Base-by-base conservation (phyloP, 2,888 invertebrate species). In the Drosophila demipolita region DNA sequence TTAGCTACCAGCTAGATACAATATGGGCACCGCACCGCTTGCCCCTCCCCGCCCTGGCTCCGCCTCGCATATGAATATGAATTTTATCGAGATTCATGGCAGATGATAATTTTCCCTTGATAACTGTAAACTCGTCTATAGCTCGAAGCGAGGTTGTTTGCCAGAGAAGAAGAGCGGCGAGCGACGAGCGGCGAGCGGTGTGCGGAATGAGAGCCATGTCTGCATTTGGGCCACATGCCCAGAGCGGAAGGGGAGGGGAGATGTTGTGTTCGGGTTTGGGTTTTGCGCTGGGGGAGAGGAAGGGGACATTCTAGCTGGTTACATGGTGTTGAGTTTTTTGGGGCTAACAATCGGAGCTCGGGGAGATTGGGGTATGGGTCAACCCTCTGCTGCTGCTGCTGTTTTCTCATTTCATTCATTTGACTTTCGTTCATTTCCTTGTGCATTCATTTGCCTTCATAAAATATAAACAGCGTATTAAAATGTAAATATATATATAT, bases 91-190 rank as follows among this genome's bases (percentile, higher is more conserved):
- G 83, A 81, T 89, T 85, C 82, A 82, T 87, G 81, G 87, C 92
- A 92, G 92, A 91, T 92, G 93, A 92, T 92, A 91, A 91, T 90
- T 92, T 92, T 92, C 93, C 90, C 93, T 93, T 89, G 89, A 90
- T 90, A 91, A 90, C 84, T 90, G 82, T 90, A 91, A 86, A 85
- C 87, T 91, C 90, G 93, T 92, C 93, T 92, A 89, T 93, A 90
- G 91, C 92, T 92, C 80, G 83, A 84, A 92, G 92, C 92, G 87
- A 92, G 92, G 92, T 82, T 88, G 86, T 74, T 88, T 88, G 78
- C 66, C 66, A 67, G 67, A 61, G 50, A 15, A 23, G 68, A 52
- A 58, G 58, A 67, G 26, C 26, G 23, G 49, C n/a, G 29, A 12
- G 35, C 48, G 23, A n/a, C 6, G 32, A 62, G 35, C 7, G 36